A percentile compares a stretch with the other conserved stretches of the same genome.
Evolutionary conservation across 2,888 invertebrate genomes (phyloP).

Genomic region (Rugalucina vietnamica): DNA sequence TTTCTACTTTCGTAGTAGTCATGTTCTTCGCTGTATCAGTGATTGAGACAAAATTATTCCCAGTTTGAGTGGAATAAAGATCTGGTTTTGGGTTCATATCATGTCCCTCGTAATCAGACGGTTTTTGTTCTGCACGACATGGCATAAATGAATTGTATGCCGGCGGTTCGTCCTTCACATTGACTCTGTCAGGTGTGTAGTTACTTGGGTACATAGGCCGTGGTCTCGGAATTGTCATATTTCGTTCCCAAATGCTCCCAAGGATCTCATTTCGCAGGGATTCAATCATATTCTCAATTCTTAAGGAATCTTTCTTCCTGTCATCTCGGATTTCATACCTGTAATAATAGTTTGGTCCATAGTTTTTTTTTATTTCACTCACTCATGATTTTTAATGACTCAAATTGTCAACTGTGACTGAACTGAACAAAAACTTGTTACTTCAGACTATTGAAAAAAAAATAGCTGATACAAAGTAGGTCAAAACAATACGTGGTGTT

Average conservation of each 20-base stretch:
- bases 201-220: conserved; percentile 21
- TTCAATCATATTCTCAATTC: conserved; percentile 85
- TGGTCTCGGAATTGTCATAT: not conserved
- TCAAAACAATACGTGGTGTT: too few relatives aligned
- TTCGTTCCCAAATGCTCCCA: conserved; percentile 75
- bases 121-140: not conserved
- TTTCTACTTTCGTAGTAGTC: conserved; percentile 46
- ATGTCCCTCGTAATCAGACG: not conserved
- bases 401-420: too few relatives aligned
- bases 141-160: not conserved
- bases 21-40: conserved; percentile 35
- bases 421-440: too few relatives aligned
- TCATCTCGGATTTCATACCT: conserved; percentile 86
- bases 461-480: too few relatives aligned
- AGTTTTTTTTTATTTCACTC: too few relatives aligned
- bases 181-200: conserved; percentile 25
- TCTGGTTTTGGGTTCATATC: conserved; percentile 4
- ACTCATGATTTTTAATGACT: too few relatives aligned
- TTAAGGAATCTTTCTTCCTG: conserved; percentile 84
- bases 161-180: not conserved
- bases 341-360: too few relatives aligned
- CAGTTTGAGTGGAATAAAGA: not conserved
- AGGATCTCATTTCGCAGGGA: conserved; percentile 85
- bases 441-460: too few relatives aligned
- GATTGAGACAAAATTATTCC: not conserved